phyloP scores from a whole-genome alignment of 2,113 vertebrate species.

The Pagrus major region DNA sequence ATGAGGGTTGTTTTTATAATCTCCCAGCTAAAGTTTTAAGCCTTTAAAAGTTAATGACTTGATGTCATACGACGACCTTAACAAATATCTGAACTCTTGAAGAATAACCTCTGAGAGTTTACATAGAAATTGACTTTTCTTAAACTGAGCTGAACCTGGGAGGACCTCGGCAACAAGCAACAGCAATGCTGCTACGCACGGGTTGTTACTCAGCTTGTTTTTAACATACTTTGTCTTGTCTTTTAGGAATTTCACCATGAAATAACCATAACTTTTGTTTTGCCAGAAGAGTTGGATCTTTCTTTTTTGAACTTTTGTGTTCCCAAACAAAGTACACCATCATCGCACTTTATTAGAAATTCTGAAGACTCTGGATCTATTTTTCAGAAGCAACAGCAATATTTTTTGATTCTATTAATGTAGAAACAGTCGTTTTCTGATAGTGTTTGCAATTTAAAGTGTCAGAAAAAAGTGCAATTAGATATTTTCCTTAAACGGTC shows the following conservation, averaged over 20 bases:
- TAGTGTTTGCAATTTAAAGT: background rate
- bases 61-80: background rate
- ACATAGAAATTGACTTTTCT: background rate
- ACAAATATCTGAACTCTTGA: background rate
- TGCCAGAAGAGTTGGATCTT: too few species aligned
- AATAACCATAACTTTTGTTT: too few species aligned
- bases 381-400: too few species aligned
- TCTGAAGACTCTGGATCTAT: too few species aligned
- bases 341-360: too few species aligned
- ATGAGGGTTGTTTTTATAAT: background rate
- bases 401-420: background rate
- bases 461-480: background rate
- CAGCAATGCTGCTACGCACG: too few species aligned
- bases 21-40: background rate
- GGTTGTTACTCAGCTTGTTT: too few species aligned
- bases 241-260: too few species aligned
- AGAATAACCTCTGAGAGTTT: background rate
- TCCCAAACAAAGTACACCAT: too few species aligned
- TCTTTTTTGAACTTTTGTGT: too few species aligned
- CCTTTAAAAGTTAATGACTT: too few species aligned
- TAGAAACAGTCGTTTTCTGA: background rate
- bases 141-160: background rate
- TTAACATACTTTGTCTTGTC: too few species aligned
- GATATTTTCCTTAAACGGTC: background rate
- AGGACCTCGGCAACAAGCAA: background rate